Percentiles rank a stretch among this genome's conserved stretches.
These are phyloP conservation scores for Protosalanx chinensis DNA, from an alignment of 2,797 vertebrate species.

Conservation along the genomic window DNA sequence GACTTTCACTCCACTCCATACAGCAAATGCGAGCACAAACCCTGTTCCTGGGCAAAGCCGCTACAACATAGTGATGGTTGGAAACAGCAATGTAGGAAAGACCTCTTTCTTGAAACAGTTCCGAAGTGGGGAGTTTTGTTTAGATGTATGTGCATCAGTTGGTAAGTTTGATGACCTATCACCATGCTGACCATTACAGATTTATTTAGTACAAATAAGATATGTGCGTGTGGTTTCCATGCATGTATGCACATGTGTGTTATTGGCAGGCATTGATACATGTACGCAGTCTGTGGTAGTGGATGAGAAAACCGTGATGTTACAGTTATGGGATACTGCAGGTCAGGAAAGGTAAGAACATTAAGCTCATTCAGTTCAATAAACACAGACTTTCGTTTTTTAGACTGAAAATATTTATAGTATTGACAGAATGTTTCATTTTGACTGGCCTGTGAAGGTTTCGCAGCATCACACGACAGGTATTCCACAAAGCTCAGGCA, in stretches of 20 bases:
- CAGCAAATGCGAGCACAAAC: slow-evolving; percentile 19
- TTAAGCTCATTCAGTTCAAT: neutral
- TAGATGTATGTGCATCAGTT: slow-evolving; percentile 72
- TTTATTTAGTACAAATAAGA: neutral
- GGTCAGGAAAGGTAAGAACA: slow-evolving; percentile 89
- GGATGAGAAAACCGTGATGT: slow-evolving; percentile 74
- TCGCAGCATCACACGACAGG: slow-evolving; percentile 85
- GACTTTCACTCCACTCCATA: slow-evolving; percentile 1
- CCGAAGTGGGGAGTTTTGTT: slow-evolving; percentile 71
- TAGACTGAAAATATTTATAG: neutral
- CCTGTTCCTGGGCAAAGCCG: slow-evolving; percentile 11
- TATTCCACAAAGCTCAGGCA: slow-evolving; percentile 87
- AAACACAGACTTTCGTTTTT: neutral
- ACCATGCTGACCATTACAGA: neutral
- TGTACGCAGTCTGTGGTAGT: slow-evolving; percentile 77
- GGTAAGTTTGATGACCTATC: slow-evolving; percentile 68
- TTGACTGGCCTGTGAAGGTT: slow-evolving; percentile 72
- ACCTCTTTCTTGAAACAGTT: slow-evolving; percentile 85
- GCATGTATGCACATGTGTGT: slow-evolving; percentile 7
- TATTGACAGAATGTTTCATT: neutral
- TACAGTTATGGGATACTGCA: slow-evolving; percentile 94
- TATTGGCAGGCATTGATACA: slow-evolving; percentile 83
- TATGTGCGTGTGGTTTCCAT: neutral
- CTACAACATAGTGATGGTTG: slow-evolving; percentile 82
- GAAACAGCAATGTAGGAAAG: slow-evolving; percentile 88